Conservation (phyloP, 1,140 invertebrate species). For the Chironomus tepperi region DNA sequence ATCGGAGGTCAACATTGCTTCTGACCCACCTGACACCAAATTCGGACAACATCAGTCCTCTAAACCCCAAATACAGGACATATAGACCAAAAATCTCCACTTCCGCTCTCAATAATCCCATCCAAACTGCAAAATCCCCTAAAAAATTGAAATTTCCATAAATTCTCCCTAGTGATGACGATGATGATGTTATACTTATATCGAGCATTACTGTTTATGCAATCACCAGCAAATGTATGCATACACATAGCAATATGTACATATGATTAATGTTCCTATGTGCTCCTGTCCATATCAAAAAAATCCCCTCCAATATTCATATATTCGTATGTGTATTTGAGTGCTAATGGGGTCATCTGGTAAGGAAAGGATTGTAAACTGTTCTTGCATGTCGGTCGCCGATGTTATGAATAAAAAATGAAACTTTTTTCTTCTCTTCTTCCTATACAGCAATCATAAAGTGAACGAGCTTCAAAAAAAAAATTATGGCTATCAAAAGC, state of each 20-base stretch:
- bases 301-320: background rate
- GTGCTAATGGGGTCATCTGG: background rate
- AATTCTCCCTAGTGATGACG: no score
- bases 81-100: no score
- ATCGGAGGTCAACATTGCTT: no score
- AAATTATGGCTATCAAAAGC: background rate
- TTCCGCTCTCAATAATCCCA: no score
- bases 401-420: slow-evolving; percentile 20
- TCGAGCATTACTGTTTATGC: background rate
- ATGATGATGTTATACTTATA: no score
- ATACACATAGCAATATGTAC: background rate
- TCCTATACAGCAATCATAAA: background rate
- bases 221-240: background rate
- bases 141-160: no score
- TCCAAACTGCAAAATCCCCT: no score
- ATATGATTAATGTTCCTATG: slow-evolving; percentile 8
- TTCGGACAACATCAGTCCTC: no score
- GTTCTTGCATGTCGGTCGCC: background rate
- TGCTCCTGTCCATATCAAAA: background rate
- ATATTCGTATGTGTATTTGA: background rate
- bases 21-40: no score
- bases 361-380: background rate
- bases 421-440: background rate
- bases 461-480: background rate
- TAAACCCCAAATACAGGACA: no score